phyloP scores from a whole-genome alignment of 2,888 invertebrate genomes.

The Heteromyza rotundicornis region DNA sequence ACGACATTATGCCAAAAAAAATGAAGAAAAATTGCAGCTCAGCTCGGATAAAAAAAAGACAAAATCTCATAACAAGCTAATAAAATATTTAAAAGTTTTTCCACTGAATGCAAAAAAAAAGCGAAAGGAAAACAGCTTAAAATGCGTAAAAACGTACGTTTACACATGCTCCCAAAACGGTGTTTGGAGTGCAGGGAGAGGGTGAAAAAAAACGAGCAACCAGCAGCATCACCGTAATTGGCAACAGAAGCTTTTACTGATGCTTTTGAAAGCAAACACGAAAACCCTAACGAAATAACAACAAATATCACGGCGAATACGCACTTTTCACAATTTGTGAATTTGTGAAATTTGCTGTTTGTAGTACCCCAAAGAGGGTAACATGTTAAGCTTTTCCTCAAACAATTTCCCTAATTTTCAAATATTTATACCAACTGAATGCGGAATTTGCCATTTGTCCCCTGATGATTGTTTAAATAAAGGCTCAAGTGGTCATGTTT shows the following conservation, averaged over 20 bases:
- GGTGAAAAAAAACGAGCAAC: too few species aligned
- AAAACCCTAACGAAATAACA: too few species aligned
- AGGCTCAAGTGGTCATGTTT: too few species aligned
- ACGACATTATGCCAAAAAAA: background rate
- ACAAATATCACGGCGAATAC: background rate
- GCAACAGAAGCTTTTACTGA: background rate
- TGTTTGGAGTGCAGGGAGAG: background rate
- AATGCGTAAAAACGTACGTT: slow-evolving; percentile 20
- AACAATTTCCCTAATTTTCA: too few species aligned
- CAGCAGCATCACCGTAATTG: background rate
- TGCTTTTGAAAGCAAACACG: background rate
- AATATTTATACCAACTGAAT: too few species aligned
- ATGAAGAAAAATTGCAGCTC: slow-evolving; percentile 24
- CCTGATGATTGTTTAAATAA: too few species aligned
- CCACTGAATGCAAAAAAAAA: slow-evolving; percentile 14
- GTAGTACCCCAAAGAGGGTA: background rate
- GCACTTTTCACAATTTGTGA: background rate
- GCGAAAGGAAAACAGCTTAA: background rate
- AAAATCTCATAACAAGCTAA: slow-evolving; percentile 35
- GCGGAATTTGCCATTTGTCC: too few species aligned
- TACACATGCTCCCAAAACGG: slow-evolving; percentile 9
- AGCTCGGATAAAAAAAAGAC: too few species aligned
- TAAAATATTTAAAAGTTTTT: slow-evolving; percentile 36
- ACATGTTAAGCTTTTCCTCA: background rate
- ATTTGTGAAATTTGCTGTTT: background rate